Percentiles rank a stretch among this genome's conserved stretches.
phyloP scores from a whole-genome alignment of 2,797 vertebrate species.

The Cynopterus sphinx region DNA sequence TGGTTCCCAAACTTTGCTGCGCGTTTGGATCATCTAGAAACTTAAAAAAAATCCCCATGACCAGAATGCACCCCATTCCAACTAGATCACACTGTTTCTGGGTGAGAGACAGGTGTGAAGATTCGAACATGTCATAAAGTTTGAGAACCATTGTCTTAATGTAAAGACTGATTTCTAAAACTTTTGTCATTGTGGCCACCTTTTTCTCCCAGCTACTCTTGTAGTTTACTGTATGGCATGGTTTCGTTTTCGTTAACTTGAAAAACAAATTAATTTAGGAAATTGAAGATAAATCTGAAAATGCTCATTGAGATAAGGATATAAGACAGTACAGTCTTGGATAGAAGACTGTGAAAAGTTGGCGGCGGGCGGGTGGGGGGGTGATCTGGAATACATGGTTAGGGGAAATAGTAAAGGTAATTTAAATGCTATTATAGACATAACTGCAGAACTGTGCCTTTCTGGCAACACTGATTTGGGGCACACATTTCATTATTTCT shows the following conservation, averaged over 20 bases:
- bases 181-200: not conserved
- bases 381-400: not conserved
- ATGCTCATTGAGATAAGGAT: not conserved
- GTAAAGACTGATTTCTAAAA: not conserved
- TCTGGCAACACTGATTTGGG: not conserved
- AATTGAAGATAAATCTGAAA: not conserved
- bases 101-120: not conserved
- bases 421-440: not conserved
- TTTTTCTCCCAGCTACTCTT: not conserved
- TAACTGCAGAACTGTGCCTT: not conserved
- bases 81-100: not conserved
- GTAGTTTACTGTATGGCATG: not conserved
- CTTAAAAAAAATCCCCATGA: not conserved
- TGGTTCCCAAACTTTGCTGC: not conserved
- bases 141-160: not conserved
- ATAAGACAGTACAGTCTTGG: not conserved
- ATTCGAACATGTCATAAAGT: not conserved
- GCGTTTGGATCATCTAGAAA: not conserved
- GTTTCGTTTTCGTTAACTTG: not conserved
- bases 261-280: slow-evolving; percentile 33
- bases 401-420: not conserved
- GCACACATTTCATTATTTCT: not conserved
- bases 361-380: not conserved
- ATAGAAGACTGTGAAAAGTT: not conserved
- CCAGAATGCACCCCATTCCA: not conserved